Evolutionary conservation across 2,888 invertebrate genomes (phyloP).

Genomic region (Bruchidius siliquastri): DNA sequence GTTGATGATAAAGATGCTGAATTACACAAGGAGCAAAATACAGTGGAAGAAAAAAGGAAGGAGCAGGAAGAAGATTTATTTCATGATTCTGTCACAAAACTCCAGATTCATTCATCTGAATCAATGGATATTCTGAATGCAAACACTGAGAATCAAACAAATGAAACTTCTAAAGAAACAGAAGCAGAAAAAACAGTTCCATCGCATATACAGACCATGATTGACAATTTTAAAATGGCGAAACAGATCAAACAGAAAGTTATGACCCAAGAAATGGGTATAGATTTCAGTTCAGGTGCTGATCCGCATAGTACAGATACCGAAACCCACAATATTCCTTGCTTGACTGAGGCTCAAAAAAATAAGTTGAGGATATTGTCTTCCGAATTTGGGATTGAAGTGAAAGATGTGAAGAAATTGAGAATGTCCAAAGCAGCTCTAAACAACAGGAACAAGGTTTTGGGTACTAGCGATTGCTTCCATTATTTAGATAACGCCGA

Average conservation of each 20-base stretch:
- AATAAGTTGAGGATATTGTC: constrained; percentile 60
- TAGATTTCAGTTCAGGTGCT: constrained; percentile 44
- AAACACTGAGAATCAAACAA: constrained; percentile 43
- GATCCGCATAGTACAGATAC: constrained; percentile 22
- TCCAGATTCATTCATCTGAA: constrained; percentile 50
- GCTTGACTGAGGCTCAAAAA: constrained; percentile 56
- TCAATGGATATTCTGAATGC: constrained; percentile 55
- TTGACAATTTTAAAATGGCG: constrained; percentile 48
- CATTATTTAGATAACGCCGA: constrained; percentile 32
- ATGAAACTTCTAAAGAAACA: constrained; percentile 37
- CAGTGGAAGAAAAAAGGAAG: neutral
- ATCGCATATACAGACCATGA: constrained; percentile 24
- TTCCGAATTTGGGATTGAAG: constrained; percentile 54
- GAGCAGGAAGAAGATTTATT: constrained; percentile 33
- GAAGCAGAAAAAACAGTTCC: constrained; percentile 25
- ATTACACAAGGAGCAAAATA: neutral
- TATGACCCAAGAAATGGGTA: constrained; percentile 51
- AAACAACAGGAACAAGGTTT: constrained; percentile 35
- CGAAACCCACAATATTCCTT: constrained; percentile 32
- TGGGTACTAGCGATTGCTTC: constrained; percentile 36
- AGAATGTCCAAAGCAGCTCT: constrained; percentile 19
- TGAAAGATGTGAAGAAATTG: constrained; percentile 27
- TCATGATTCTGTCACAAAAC: constrained; percentile 10
- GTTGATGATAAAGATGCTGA: constrained; percentile 12
- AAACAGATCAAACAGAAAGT: constrained; percentile 52